These are phyloP conservation scores for Myrmophylax atrothorax DNA, from an alignment of 2,113 vertebrate species.

Conservation along the genomic window DNA sequence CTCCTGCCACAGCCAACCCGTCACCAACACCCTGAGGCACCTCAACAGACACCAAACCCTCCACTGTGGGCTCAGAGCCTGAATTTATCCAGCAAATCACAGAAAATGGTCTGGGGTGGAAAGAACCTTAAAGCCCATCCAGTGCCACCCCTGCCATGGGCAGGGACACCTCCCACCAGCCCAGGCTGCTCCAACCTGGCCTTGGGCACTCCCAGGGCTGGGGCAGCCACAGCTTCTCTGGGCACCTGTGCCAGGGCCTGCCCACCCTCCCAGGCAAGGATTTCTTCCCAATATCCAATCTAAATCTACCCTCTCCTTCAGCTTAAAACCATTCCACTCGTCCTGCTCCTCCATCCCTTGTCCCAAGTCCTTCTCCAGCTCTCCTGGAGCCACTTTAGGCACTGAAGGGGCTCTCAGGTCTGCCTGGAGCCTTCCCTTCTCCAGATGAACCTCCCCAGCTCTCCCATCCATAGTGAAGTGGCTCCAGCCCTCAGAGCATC, in stretches of 20 bases:
- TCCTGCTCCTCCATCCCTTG: background rate
- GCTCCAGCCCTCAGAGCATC: background rate
- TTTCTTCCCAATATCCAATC: background rate
- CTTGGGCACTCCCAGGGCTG: background rate
- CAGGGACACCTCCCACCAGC: background rate
- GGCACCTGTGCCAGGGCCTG: accelerated
- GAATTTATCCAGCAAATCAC: background rate
- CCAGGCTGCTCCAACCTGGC: background rate
- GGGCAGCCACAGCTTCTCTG: background rate
- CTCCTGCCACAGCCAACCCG: background rate
- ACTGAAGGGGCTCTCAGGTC: background rate
- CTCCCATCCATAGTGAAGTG: background rate
- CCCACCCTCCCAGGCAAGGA: background rate
- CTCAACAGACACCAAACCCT: background rate
- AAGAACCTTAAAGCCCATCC: background rate
- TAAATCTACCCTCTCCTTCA: background rate
- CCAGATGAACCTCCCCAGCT: accelerated
- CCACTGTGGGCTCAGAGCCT: background rate
- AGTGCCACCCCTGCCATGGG: background rate
- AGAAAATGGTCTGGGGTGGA: accelerated
- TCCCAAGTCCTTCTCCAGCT: background rate
- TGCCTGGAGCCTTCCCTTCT: background rate
- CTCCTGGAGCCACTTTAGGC: background rate
- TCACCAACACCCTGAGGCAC: background rate
- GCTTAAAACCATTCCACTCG: background rate